A percentile compares a stretch with the other conserved stretches of the same genome.
phyloP scores from a whole-genome alignment of 2,797 vertebrate genomes.

The Hyperoplus lanceolatus region DNA sequence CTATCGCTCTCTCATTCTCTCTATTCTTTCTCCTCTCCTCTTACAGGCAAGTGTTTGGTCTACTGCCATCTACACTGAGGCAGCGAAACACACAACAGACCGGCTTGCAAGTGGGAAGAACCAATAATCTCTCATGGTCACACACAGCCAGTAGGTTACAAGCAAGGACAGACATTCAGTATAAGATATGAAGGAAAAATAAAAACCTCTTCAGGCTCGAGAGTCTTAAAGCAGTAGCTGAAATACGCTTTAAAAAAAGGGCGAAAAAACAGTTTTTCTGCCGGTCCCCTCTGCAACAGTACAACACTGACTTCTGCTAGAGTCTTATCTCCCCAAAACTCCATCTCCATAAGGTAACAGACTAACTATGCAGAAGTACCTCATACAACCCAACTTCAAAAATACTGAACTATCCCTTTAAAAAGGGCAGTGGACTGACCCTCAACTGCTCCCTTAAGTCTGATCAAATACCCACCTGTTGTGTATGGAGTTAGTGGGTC shows the following conservation, averaged over 20 bases:
- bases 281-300: no score
- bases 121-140: slow-evolving; percentile 45
- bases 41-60: slow-evolving; percentile 52
- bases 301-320: no score
- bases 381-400: no score
- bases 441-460: background rate
- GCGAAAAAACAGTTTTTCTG: no score
- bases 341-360: no score
- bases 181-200: background rate
- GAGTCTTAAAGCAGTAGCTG: slow-evolving; percentile 1
- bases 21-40: slow-evolving; percentile 26
- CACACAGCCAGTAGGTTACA: slow-evolving; percentile 2
- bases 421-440: background rate
- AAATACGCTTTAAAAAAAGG: no score
- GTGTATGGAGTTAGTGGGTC: slow-evolving; percentile 95
- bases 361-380: no score
- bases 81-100: slow-evolving; percentile 48
- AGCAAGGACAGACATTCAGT: slow-evolving; percentile 8
- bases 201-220: background rate
- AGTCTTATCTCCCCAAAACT: no score
- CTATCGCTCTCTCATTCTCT: slow-evolving; percentile 35
- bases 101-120: slow-evolving; percentile 55
- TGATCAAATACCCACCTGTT: slow-evolving; percentile 85
- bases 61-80: slow-evolving; percentile 52
- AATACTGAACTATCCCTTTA: no score